Evolutionary conservation across 53 echinoderm and acorn worm genomes (phyloP), one percentile per base, ranked within the genome.

Genomic region (Crossaster papposus): DNA sequence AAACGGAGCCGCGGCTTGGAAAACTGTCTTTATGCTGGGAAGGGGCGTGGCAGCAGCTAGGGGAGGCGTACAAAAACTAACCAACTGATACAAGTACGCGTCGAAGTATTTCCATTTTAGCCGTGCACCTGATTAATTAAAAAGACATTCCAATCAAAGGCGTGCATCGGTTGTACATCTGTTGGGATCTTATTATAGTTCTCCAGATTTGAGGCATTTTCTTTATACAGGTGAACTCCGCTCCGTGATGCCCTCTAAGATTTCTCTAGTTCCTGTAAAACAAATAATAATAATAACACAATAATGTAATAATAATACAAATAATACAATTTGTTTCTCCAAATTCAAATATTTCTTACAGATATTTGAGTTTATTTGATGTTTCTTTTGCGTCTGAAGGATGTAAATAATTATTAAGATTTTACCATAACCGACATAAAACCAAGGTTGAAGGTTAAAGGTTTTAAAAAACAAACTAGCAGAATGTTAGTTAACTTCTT

Each of bases 191-290:
- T n/a, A 36, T 22, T 14, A 22, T 81, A 23, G 23, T 64, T 64
- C 62, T 64, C 63, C n/a, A 33, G 22, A 81, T 63, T 63, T 81
- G 4, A 81, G 81, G 81, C 81, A 81, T 62, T n/a, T 62, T 20
- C 44, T 38, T 63, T 64, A 26, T 80, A 32, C 64, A 81, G 9
- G 30, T 20, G 64, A 81, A 34, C 28, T 64, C 31, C 64, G 33
- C 81, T 34, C 35, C 62, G 20, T 23, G 64, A n/a, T 34, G 24
- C 20, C 64, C 2, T 70, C 44, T 63, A 7, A 11, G 1, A 8
- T 12, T 17, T 63, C 11, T 1, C 32, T 83, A 83, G 83, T 83
- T 83, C 36, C 83, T 83, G 83, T 20, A 70, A 65, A 36, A 23
- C 5, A 65, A 36, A 50, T 1, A 12, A 82, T 14, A 70, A 7